Evolutionary conservation across 2,113 vertebrate species (phyloP).

Genomic region (Zapus hudsonius): DNA sequence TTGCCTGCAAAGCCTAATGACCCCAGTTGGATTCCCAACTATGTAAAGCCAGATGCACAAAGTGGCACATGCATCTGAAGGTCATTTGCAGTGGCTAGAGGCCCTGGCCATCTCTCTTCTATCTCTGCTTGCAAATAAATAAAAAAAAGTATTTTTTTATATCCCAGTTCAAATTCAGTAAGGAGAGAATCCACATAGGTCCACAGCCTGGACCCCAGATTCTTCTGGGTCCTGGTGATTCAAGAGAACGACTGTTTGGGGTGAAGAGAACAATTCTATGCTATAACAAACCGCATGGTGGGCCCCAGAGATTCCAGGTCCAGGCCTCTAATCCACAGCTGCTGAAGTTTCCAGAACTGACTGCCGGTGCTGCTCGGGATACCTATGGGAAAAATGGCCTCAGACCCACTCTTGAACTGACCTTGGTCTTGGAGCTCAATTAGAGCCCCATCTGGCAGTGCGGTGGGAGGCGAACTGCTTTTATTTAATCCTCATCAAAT

Average conservation of each 20-base stretch:
- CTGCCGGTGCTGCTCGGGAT: no score
- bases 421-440: not conserved
- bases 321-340: not conserved
- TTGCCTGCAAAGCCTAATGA: no score
- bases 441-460: conserved; percentile 30
- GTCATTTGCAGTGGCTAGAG: no score
- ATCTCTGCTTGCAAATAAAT: no score
- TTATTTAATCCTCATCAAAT: conserved; percentile 53
- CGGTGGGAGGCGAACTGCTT: not conserved
- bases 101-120: no score
- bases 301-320: not conserved
- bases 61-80: no score
- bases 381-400: not conserved
- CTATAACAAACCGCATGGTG: not conserved
- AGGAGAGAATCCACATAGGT: not conserved
- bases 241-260: not conserved
- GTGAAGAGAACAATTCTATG: not conserved
- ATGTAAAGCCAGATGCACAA: no score
- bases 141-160: no score
- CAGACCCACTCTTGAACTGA: not conserved
- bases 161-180: not conserved
- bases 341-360: not conserved
- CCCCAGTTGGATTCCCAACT: no score
- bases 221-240: not conserved
- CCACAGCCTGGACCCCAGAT: no score